phyloP scores from a whole-genome alignment of 53 echinoderm and acorn worm species.

The Pentamera pediparva region DNA sequence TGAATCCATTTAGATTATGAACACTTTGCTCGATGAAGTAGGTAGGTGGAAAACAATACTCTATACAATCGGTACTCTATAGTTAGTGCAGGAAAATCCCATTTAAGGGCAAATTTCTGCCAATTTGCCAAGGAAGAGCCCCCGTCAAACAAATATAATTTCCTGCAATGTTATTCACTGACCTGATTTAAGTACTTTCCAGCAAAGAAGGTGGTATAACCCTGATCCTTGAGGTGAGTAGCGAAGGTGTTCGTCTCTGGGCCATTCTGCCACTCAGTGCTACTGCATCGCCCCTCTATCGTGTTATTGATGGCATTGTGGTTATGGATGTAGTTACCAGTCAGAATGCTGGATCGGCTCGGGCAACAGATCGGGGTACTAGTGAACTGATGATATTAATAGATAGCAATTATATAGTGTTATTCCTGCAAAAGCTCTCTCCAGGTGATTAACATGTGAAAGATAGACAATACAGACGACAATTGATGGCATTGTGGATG shows the following conservation, averaged over 20 bases:
- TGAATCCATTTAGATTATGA: no score
- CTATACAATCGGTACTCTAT: no score
- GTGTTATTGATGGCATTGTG: constrained; percentile 83
- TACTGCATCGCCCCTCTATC: constrained; percentile 74
- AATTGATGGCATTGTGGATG: constrained; percentile 82
- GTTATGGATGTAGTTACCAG: constrained; percentile 97
- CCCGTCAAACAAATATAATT: no score
- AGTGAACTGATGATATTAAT: constrained; percentile 58
- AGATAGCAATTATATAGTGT: not conserved
- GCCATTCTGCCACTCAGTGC: constrained; percentile 78
- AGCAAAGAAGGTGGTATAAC: constrained; percentile 90
- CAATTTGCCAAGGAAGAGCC: no score
- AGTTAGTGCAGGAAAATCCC: no score
- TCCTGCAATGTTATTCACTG: no score
- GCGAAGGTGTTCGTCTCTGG: constrained; percentile 87
- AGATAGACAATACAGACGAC: no score
- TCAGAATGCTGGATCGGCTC: constrained; percentile 91
- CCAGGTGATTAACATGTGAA: no score
- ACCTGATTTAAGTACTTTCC: constrained; percentile 98
- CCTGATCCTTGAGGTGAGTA: constrained; percentile 57
- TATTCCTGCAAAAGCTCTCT: not conserved
- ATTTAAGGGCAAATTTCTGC: no score
- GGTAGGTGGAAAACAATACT: no score
- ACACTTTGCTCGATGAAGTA: no score
- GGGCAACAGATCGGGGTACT: constrained; percentile 93